Base-by-base conservation (phyloP, 2,888 invertebrate species). In the Morpho deidamia region DNA sequence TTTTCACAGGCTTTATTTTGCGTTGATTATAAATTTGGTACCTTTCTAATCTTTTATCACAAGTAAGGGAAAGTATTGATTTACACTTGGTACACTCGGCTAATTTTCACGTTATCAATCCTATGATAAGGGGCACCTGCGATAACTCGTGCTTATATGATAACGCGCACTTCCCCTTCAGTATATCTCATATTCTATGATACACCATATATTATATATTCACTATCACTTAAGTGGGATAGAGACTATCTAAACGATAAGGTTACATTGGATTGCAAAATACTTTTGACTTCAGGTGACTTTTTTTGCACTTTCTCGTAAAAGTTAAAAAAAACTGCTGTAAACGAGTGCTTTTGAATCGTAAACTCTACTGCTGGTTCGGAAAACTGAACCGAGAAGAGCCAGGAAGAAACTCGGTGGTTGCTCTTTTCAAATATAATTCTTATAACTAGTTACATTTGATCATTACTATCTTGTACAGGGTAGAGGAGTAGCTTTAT, bases 71-170 rank as follows among this genome's bases (percentile, higher is more conserved):
- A 74, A 65, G 69, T 87, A 87, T 88, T 80, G 87, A 88, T 88
- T 87, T 42, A 14, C 34, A 42, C 44, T 44, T n/a, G 34, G 44
- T 79, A 65, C 74, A 76, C 76, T 81, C 67, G 71, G 76, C 70
- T 69, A 79, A 80, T 79, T 81, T 81, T 71, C 66, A 56, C 76
- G 71, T 82, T 88, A 86, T 87, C 86, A 78, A 75, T 68, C 70
- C 65, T 49, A 40, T 65, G 85, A 87, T 86, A 85, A 82, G 69
- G 54, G 72, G 64, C 76, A 78, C 78, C 78, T 80, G 79, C 72
- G 73, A 70, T 69, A 70, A 64, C 68, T 70, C 73, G 71, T 74
- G 72, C 68, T 71, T 67, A 74, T 76, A 62, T 72, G 78, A 83
- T 83, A 83, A 80, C 40, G n/a, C 41, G 49, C 46, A 64, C 71